phyloP scores from a whole-genome alignment of 2,113 vertebrate species.

The Dascyllus trimaculatus region DNA sequence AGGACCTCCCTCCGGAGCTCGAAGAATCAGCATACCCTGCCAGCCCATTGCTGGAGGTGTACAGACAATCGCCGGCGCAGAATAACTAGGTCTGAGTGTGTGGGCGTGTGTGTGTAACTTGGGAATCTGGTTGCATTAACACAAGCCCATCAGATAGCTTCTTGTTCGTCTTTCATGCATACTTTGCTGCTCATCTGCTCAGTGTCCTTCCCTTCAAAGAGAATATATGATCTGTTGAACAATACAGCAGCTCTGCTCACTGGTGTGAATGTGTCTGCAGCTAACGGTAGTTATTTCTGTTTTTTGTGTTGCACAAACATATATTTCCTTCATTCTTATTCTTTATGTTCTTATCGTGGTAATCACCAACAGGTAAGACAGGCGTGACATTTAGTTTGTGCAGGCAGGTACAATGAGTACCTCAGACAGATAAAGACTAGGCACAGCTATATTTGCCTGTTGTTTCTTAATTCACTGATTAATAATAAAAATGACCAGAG shows the following conservation, averaged over 20 bases:
- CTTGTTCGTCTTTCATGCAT: slow-evolving; percentile 13
- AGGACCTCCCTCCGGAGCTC: slow-evolving; percentile 40
- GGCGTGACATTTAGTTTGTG: not conserved
- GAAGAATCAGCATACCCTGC: slow-evolving; percentile 51
- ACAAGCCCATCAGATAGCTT: slow-evolving; percentile 22
- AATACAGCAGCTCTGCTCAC: not conserved
- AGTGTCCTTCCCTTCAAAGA: slow-evolving; percentile 34
- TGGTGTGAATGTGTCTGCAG: not conserved
- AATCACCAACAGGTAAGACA: not conserved
- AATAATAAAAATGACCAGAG: too few species aligned
- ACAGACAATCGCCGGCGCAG: slow-evolving; percentile 19
- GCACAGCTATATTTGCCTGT: not conserved
- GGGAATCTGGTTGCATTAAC: slow-evolving; percentile 24
- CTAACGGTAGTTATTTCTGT: not conserved
- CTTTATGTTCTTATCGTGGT: not conserved
- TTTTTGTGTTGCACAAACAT: not conserved
- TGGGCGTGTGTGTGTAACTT: not conserved
- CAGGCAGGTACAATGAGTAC: not conserved
- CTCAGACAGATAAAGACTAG: not conserved
- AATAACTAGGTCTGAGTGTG: slow-evolving; percentile 1
- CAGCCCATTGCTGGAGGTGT: slow-evolving; percentile 52
- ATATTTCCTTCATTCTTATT: not conserved
- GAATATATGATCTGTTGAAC: slow-evolving; percentile 22
- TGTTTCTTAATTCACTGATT: too few species aligned
- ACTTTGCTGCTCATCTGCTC: slow-evolving; percentile 18